Evolutionary conservation across 2,888 invertebrate species (phyloP).

Genomic region (Scaptomyza parva): DNA sequence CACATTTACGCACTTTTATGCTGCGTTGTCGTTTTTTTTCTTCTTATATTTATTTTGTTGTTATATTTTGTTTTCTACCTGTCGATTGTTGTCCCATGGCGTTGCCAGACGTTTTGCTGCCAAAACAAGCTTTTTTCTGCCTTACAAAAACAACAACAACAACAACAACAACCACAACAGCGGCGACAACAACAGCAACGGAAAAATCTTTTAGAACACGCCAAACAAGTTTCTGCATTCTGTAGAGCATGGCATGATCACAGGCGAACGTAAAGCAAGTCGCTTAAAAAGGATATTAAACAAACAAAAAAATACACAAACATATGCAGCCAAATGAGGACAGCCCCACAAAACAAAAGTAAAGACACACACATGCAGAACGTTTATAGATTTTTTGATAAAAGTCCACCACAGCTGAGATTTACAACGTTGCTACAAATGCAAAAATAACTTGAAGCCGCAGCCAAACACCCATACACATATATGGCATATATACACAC

Average conservation of each 20-base stretch:
- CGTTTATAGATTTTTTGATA: constrained; percentile 59
- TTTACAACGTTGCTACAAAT: constrained; percentile 53
- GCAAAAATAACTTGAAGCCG: constrained; percentile 72
- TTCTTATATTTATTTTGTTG: constrained; percentile 23
- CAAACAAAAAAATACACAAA: constrained; percentile 38
- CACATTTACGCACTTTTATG: constrained; percentile 54
- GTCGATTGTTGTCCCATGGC: constrained; percentile 67
- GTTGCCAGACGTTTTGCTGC: constrained; percentile 59
- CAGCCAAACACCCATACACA: constrained; percentile 43
- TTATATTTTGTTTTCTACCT: constrained; percentile 59
- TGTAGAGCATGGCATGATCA: constrained; percentile 43
- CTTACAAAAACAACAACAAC: constrained; percentile 26
- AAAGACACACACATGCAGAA: constrained; percentile 11
- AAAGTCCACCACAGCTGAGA: constrained; percentile 56
- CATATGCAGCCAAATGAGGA: constrained; percentile 47
- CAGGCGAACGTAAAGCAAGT: constrained; percentile 32
- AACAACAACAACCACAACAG: constrained; percentile 38
- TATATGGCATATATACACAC: constrained; percentile 2
- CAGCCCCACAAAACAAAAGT: constrained; percentile 30
- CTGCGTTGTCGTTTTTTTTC: constrained; percentile 35
- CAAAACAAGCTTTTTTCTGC: constrained; percentile 71
- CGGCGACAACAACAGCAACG: constrained; percentile 33
- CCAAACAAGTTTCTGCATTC: constrained; percentile 73
- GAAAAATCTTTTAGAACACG: constrained; percentile 73
- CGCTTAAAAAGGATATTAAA: constrained; percentile 70